These are phyloP conservation scores for Strigamia crassipes DNA, from an alignment of 2,888 invertebrate genomes.

Conservation along the genomic window DNA sequence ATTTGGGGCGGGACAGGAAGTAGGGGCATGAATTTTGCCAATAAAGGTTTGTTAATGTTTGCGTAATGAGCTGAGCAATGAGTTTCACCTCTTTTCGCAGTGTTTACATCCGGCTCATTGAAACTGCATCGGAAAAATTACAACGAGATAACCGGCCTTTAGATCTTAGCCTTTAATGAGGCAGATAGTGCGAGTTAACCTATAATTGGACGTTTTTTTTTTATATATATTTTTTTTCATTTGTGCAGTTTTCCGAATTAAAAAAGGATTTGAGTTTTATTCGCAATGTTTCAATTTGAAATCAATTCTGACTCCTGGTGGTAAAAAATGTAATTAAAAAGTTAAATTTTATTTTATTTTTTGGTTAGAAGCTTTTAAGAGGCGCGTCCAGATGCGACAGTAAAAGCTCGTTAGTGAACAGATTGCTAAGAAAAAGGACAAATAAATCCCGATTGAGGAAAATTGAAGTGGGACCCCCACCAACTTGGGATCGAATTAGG, in stretches of 20 bases:
- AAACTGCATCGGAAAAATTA: background rate
- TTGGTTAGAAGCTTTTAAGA: background rate
- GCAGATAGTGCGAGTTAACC: background rate
- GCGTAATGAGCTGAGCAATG: conserved; percentile 17
- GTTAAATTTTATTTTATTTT: no score
- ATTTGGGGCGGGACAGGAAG: no score
- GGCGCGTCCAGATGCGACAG: background rate
- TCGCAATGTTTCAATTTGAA: no score
- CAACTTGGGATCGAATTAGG: conserved; percentile 34
- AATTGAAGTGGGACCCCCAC: conserved; percentile 7
- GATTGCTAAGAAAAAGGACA: conserved; percentile 17
- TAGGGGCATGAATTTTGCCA: background rate
- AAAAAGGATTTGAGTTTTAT: no score
- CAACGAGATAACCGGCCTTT: background rate
- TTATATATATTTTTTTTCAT: no score
- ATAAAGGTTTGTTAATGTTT: background rate
- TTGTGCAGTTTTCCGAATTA: background rate
- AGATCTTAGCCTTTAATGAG: background rate
- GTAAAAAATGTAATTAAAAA: background rate
- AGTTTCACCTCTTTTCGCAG: background rate
- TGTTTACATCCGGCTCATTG: background rate
- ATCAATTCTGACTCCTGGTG: no score
- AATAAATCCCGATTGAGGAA: conserved; percentile 23
- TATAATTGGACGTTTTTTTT: background rate
- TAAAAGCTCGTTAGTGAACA: background rate